Evolutionary conservation across 2,888 invertebrate genomes (phyloP).

Genomic region (Phalera bucephala): DNA sequence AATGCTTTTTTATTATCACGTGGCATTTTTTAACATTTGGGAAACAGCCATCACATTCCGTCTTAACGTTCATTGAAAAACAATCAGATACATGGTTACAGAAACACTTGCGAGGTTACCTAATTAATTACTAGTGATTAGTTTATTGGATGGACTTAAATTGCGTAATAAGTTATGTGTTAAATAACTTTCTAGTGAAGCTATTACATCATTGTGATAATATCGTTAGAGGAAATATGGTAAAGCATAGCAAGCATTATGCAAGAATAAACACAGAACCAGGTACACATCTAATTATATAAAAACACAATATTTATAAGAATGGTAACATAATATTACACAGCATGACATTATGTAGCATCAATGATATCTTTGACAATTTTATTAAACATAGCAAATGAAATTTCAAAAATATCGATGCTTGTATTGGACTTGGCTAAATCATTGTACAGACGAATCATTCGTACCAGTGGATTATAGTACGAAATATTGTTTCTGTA

Average conservation of each 20-base stretch:
- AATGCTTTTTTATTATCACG: constrained; percentile 9
- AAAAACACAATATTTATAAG: too few species aligned
- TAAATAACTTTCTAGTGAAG: constrained; percentile 1
- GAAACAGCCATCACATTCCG: too few species aligned
- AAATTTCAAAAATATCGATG: too few species aligned
- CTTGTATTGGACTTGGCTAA: too few species aligned
- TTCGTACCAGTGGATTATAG: too few species aligned
- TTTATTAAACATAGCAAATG: too few species aligned
- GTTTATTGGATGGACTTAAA: constrained; percentile 7
- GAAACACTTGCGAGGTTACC: constrained; percentile 2
- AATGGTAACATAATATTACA: too few species aligned
- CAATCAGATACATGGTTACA: constrained; percentile 1
- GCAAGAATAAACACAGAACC: constrained; percentile 33
- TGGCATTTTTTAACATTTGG: constrained; percentile 20
- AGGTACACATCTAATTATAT: constrained; percentile 33
- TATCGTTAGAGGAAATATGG: constrained; percentile 33
- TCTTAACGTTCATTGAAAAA: constrained; percentile 1
- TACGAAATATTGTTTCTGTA: too few species aligned
- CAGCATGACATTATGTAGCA: too few species aligned
- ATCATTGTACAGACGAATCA: too few species aligned
- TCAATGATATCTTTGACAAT: too few species aligned
- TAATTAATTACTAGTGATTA: constrained; percentile 9
- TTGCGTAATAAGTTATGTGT: constrained; percentile 5
- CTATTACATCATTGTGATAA: constrained; percentile 6
- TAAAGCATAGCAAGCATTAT: constrained; percentile 38